Evolutionary conservation across 2,113 vertebrate species (phyloP), one percentile per base, ranked within the genome.

Genomic region (Cromileptes altivelis): DNA sequence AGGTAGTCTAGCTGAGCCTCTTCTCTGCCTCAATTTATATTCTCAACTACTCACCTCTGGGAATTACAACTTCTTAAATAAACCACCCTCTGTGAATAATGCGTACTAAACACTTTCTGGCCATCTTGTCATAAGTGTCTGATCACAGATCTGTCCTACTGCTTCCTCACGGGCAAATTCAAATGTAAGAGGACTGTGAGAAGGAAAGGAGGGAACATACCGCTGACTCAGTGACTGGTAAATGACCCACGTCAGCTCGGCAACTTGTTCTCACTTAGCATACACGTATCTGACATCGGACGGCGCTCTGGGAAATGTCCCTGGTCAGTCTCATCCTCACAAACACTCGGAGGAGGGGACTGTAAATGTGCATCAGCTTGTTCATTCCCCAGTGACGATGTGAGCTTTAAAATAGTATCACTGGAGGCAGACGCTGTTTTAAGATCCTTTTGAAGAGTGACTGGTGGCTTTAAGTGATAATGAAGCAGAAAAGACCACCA

Each of bases 371-470:
- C 81, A 64, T 86, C 76, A 60, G 81, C 49, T 49, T 68, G 73
- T 71, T 78, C 37, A 40, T 67, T 90, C 86, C 84, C 84, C 72
- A 10, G 71, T 81, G 87, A 89, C 50, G 70, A 62, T 55, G 18
- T 23, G 19, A n/a, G 70, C 76, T 82, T 79, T 72, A 78, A 88
- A 89, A 88, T 85, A 90, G 83, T 5, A 81, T 81, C 85, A 60
- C 84, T 75, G 56, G 75, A 84, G 84, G 88, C 77, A 60, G 30
- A n/a, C 37, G 84, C 71, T 70, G 73, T 57, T 79, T 80, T 56
- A 17, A 64, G 69, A 88, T 33, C 56, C 62, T 53, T 90, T 86
- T 91, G 84, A 90, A 85, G 89, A 86, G 76, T 82, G 67, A 80
- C 73, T 72, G 62, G 58, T 84, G 49, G 83, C 81, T 78, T 63